Conservation (phyloP, 2,113 vertebrate genomes). For the Recurvirostra avosetta region DNA sequence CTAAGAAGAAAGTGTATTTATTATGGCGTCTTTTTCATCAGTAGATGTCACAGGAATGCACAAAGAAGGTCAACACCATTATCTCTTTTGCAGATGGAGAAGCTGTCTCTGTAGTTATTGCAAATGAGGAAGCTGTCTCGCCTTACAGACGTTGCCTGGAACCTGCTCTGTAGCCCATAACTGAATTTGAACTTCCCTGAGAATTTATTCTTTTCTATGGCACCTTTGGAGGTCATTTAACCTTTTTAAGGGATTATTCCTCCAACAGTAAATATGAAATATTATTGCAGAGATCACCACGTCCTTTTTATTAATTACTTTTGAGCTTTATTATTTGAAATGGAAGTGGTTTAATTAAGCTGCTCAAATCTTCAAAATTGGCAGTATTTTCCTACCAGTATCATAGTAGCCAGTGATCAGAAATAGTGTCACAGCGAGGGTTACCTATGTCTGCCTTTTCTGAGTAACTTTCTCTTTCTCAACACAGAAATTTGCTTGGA, state of each 20-base stretch:
- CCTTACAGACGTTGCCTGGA: background rate
- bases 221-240: conserved; percentile 38
- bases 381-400: conserved; percentile 8
- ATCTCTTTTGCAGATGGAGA: conserved; percentile 17
- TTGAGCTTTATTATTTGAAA: conserved; percentile 19
- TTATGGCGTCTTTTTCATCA: conserved; percentile 9
- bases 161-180: background rate
- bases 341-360: conserved; percentile 2
- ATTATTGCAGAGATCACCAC: background rate
- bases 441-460: accelerated
- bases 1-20: background rate
- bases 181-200: conserved; percentile 42
- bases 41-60: conserved; percentile 7
- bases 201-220: conserved; percentile 53
- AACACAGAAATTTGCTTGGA: background rate
- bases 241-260: conserved; percentile 45
- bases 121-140: background rate
- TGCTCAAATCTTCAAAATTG: background rate
- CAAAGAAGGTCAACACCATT: conserved; percentile 48
- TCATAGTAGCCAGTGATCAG: background rate
- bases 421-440: background rate
- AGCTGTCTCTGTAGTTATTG: conserved; percentile 29
- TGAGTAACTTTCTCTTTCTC: background rate
- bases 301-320: conserved; percentile 20
- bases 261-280: conserved; percentile 46